These are phyloP conservation scores for Sebastes iracundus DNA, from an alignment of 2,797 vertebrate species.

Conservation along the genomic window DNA sequence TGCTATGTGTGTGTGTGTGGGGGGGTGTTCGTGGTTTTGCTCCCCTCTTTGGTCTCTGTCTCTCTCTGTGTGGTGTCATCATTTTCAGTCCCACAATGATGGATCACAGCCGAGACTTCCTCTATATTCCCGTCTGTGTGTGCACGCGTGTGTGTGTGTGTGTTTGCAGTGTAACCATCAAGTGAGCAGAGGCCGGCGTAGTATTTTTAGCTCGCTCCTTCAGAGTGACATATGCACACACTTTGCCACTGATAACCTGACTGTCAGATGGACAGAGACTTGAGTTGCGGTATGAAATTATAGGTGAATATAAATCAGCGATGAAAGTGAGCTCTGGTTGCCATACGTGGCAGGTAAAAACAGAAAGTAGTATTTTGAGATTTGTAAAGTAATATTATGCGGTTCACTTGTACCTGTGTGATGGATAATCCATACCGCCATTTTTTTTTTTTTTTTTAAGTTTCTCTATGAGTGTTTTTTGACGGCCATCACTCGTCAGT, in stretches of 20 bases:
- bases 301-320: neutral
- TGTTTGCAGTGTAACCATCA: constrained; percentile 5
- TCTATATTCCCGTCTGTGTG: constrained; percentile 61
- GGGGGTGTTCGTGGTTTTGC: no score
- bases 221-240: constrained; percentile 21
- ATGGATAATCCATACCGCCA: neutral
- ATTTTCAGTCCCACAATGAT: constrained; percentile 66
- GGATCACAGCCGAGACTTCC: constrained; percentile 78
- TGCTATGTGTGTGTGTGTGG: constrained; percentile 13
- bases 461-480: neutral
- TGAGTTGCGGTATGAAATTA: neutral
- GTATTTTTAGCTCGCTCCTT: constrained; percentile 54
- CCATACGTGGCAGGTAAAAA: neutral
- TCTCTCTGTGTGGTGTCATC: constrained; percentile 55
- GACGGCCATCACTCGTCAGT: neutral
- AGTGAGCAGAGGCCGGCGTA: constrained; percentile 5
- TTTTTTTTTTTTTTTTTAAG: neutral
- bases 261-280: constrained; percentile 19
- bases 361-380: neutral
- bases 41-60: neutral
- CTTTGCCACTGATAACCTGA: constrained; percentile 23
- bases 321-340: neutral
- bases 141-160: constrained; percentile 1
- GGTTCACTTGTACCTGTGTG: neutral
- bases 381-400: neutral